Evolutionary conservation across 2,888 invertebrate genomes (phyloP).

Genomic region (Teinopalpus imperialis): DNA sequence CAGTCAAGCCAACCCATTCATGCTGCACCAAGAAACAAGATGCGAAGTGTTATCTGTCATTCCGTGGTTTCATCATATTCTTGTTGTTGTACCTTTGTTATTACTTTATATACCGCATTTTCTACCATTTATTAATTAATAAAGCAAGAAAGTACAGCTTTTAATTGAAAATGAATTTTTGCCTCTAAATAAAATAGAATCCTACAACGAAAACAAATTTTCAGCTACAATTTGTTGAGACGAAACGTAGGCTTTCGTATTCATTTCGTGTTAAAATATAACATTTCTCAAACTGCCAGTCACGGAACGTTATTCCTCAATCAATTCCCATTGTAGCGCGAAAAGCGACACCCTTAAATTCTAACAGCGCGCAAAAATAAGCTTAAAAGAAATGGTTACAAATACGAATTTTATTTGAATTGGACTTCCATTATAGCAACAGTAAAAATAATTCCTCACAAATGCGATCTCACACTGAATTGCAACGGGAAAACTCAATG

Average conservation of each 20-base stretch:
- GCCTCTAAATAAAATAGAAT: too few relatives aligned
- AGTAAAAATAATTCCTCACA: conserved; percentile 36
- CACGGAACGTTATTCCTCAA: conserved; percentile 40
- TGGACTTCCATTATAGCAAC: conserved; percentile 27
- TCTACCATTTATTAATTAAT: too few relatives aligned
- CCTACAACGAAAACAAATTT: conserved; percentile 6
- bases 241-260: conserved; percentile 32
- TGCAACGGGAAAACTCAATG: conserved; percentile 38
- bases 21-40: too few relatives aligned
- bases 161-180: conserved; percentile 6
- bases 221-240: conserved; percentile 20
- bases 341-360: conserved; percentile 31
- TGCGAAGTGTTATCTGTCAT: too few relatives aligned
- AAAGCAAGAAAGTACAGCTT: not conserved
- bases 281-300: conserved; percentile 43
- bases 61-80: too few relatives aligned
- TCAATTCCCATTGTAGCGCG: conserved; percentile 41
- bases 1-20: too few relatives aligned
- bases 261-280: conserved; percentile 39
- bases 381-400: conserved; percentile 25
- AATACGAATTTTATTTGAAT: conserved; percentile 26
- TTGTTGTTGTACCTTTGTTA: too few relatives aligned
- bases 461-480: conserved; percentile 39
- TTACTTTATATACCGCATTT: too few relatives aligned
- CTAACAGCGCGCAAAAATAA: conserved; percentile 22